phyloP scores from a whole-genome alignment of 1,140 invertebrate species.

The Rhynchophorus ferrugineus region DNA sequence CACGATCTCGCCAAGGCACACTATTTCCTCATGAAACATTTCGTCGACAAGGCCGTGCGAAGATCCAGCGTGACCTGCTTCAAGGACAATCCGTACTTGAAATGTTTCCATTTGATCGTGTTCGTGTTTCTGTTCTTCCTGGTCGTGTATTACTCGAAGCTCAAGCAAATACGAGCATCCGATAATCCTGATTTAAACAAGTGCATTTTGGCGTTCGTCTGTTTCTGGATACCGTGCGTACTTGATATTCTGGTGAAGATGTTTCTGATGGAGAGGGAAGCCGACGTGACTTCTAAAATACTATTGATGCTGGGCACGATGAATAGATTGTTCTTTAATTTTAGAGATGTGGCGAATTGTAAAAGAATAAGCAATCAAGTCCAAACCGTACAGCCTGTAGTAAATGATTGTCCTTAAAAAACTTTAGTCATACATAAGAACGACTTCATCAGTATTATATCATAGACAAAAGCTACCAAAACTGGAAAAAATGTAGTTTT shows the following conservation, averaged over 20 bases:
- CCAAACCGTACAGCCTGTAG: too few species aligned
- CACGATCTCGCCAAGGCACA: slow-evolving; percentile 3
- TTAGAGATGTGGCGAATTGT: too few species aligned
- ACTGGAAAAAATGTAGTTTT: too few species aligned
- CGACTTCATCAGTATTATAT: too few species aligned
- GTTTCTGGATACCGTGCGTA: slow-evolving; percentile 8
- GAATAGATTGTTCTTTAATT: slow-evolving; percentile 7
- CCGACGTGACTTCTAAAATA: slow-evolving; percentile 8
- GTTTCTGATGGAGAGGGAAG: slow-evolving; percentile 6
- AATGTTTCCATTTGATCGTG: slow-evolving; percentile 6
- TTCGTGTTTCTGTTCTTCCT: slow-evolving; percentile 6
- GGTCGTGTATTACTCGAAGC: slow-evolving; percentile 10
- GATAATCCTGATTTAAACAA: slow-evolving; percentile 5
- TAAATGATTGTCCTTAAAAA: too few species aligned
- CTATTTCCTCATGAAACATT: slow-evolving; percentile 5
- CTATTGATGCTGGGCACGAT: slow-evolving; percentile 9
- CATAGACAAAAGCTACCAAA: too few species aligned
- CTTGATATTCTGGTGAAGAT: slow-evolving; percentile 1
- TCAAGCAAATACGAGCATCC: slow-evolving; percentile 1
- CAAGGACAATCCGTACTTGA: background rate
- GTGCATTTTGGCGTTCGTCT: slow-evolving; percentile 9
- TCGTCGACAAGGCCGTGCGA: background rate
- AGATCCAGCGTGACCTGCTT: background rate
- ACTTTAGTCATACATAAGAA: too few species aligned
- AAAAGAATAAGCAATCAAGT: too few species aligned